These are phyloP conservation scores for Callospermophilus lateralis DNA, from an alignment of 2,113 vertebrate species.

Conservation along the genomic window DNA sequence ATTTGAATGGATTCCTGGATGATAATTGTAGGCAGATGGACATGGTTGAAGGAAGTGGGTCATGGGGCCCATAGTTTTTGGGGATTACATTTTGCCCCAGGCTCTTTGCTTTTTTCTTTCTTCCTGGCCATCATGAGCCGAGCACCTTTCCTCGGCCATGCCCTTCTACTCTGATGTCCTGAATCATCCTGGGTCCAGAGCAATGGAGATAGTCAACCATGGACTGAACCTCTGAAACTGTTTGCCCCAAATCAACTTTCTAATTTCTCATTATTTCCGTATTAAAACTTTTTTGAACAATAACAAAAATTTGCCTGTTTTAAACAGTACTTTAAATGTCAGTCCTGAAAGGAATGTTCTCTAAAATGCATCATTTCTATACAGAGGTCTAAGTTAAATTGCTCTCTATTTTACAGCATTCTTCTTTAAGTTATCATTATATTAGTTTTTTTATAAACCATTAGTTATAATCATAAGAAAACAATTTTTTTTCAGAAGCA, in stretches of 20 bases:
- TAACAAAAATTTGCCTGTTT: neutral
- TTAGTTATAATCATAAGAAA: neutral
- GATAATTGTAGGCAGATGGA: too few relatives aligned
- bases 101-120: too few relatives aligned
- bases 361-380: constrained; percentile 41
- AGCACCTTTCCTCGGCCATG: too few relatives aligned
- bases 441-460: neutral
- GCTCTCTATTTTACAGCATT: constrained; percentile 20
- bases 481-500: neutral
- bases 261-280: neutral
- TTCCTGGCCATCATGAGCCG: too few relatives aligned
- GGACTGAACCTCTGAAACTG: too few relatives aligned
- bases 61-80: too few relatives aligned
- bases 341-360: neutral
- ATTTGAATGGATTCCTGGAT: too few relatives aligned
- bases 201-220: too few relatives aligned
- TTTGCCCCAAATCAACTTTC: neutral
- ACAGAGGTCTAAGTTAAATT: neutral
- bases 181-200: too few relatives aligned
- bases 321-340: neutral
- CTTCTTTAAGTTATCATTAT: neutral
- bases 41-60: too few relatives aligned
- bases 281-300: constrained; percentile 15
- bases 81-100: too few relatives aligned
- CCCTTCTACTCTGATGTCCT: too few relatives aligned